These are phyloP conservation scores for Drosophila sechellia DNA, from an alignment of 1,140 invertebrate species.

Conservation along the genomic window DNA sequence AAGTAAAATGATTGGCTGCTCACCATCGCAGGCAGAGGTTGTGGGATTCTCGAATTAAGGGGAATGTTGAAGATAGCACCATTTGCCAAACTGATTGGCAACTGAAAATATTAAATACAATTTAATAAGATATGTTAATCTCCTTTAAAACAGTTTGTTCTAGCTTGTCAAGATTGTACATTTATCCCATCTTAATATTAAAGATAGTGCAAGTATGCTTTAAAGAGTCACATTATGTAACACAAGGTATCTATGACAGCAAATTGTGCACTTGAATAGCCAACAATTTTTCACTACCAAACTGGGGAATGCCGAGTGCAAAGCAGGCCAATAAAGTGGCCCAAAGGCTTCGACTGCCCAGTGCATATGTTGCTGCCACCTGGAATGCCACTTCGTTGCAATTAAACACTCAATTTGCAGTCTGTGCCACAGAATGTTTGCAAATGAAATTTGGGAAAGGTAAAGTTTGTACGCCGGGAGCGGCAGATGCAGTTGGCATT, in stretches of 20 bases:
- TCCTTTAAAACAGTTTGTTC: too few species aligned
- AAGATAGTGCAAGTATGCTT: too few species aligned
- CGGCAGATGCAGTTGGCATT: constrained; percentile 24
- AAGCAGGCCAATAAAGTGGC: constrained; percentile 3
- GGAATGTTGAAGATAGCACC: constrained; percentile 18
- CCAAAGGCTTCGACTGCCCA: constrained; percentile 14
- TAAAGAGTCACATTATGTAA: too few species aligned
- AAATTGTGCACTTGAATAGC: background rate
- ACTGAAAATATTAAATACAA: background rate
- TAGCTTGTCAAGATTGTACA: too few species aligned
- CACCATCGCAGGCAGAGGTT: background rate
- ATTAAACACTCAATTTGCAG: constrained; percentile 79
- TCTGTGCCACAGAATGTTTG: constrained; percentile 58
- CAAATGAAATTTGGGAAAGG: constrained; percentile 76
- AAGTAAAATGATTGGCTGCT: constrained; percentile 71
- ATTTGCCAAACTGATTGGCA: constrained; percentile 5
- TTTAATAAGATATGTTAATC: background rate
- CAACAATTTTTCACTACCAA: background rate
- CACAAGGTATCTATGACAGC: too few species aligned
- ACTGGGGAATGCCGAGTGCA: background rate
- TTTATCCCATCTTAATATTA: too few species aligned
- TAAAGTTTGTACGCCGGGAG: constrained; percentile 64
- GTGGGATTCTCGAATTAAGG: background rate
- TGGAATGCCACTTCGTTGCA: constrained; percentile 62
- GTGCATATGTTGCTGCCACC: constrained; percentile 61